A percentile compares a stretch with the other conserved stretches of the same genome.
Evolutionary conservation across 2,797 vertebrate genomes (phyloP).

Genomic region (Sebastes wilsoni): DNA sequence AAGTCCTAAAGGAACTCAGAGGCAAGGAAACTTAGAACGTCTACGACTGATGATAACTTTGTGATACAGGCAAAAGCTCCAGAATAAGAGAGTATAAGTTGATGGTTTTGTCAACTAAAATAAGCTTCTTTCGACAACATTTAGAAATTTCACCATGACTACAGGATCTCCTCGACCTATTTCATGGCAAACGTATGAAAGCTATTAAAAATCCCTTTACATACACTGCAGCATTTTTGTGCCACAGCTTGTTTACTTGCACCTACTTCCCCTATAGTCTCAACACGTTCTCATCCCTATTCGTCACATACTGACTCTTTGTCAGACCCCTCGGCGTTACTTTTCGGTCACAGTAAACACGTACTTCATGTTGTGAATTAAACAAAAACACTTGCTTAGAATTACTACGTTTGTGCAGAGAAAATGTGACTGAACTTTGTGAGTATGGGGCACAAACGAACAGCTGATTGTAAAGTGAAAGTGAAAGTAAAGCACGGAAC

Average conservation of each 20-base stretch:
- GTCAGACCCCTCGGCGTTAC: no score
- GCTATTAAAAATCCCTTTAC: neutral
- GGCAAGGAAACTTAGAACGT: neutral
- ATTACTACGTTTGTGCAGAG: no score
- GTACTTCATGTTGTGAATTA: no score
- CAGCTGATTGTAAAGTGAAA: no score
- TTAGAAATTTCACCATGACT: neutral
- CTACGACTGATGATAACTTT: neutral
- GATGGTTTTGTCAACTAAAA: neutral
- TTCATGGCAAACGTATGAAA: neutral
- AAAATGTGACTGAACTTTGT: no score
- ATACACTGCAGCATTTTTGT: neutral
- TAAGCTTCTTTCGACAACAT: neutral
- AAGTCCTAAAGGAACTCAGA: neutral
- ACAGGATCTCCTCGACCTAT: neutral
- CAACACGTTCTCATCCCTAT: no score
- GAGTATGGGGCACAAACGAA: no score
- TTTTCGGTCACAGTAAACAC: no score
- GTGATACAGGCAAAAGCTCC: neutral
- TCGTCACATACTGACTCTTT: no score
- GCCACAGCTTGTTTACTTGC: neutral
- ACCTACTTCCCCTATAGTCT: neutral
- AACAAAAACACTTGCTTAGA: no score
- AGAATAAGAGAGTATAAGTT: neutral
- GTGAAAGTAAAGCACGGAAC: no score